Percentiles rank a stretch among this genome's conserved stretches.
phyloP scores from a whole-genome alignment of 2,888 invertebrate species.

The Trichacis sp. region DNA sequence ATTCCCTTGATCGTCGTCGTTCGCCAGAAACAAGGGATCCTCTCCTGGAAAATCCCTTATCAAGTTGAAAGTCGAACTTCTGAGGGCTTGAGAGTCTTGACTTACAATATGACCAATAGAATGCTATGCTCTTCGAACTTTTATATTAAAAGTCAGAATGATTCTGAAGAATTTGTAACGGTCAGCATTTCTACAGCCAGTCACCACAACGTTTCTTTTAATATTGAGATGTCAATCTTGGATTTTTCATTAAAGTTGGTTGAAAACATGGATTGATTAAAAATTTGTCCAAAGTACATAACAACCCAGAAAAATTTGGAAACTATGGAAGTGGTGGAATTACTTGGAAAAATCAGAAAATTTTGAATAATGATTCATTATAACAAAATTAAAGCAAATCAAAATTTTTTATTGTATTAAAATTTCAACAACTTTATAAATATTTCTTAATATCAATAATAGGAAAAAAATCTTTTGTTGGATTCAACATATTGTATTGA shows the following conservation, averaged over 20 bases:
- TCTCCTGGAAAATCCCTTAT: constrained; percentile 85
- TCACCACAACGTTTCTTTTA: constrained; percentile 71
- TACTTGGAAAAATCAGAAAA: no score
- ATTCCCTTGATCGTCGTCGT: constrained; percentile 81
- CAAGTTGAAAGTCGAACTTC: constrained; percentile 69
- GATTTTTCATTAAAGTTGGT: constrained; percentile 72
- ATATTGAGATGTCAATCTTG: constrained; percentile 73
- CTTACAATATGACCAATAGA: constrained; percentile 64
- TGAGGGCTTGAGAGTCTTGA: constrained; percentile 29
- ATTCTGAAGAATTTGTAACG: constrained; percentile 71
- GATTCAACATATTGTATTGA: no score
- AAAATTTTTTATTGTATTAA: no score
- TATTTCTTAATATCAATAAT: no score
- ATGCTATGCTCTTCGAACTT: constrained; percentile 76
- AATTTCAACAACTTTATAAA: no score
- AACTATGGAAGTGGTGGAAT: no score
- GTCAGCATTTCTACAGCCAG: constrained; percentile 78
- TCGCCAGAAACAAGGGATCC: constrained; percentile 79
- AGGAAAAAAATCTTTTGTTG: no score
- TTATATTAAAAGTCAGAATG: constrained; percentile 56
- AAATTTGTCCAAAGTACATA: no score
- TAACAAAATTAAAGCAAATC: no score
- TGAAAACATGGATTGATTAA: no score
- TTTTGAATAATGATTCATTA: no score
- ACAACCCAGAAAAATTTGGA: no score